Evolutionary conservation across 37 sponge, comb jelly and placozoan species (phyloP).

Genomic region (Tethya wilhelma): DNA sequence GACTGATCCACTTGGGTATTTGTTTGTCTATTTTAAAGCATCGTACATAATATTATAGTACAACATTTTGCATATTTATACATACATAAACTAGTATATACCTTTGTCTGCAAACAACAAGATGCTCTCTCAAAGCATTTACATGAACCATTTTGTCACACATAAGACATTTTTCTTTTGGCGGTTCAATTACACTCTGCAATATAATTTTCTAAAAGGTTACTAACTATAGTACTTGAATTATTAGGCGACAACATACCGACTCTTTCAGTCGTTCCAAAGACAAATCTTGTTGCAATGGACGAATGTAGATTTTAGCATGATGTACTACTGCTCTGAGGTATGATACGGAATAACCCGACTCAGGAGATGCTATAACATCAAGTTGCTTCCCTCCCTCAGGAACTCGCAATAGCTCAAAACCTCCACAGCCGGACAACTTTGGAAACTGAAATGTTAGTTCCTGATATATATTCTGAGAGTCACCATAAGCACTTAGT

Average conservation of each 20-base stretch:
- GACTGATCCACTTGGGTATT: too few species aligned
- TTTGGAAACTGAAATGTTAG: slow-evolving; percentile 23
- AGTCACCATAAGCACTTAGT: background rate
- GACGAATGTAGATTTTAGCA: slow-evolving; percentile 24
- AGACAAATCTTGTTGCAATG: slow-evolving; percentile 28
- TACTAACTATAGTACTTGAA: background rate
- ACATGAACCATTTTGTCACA: background rate
- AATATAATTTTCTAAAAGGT: background rate
- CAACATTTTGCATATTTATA: too few species aligned
- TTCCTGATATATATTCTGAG: background rate
- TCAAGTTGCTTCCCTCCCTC: slow-evolving; percentile 37
- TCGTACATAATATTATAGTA: too few species aligned
- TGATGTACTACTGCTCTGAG: slow-evolving; percentile 22
- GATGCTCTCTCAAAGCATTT: background rate
- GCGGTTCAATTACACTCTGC: background rate
- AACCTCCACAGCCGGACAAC: slow-evolving; percentile 24
- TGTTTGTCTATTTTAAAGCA: too few species aligned
- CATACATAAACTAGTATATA: too few species aligned
- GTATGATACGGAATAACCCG: slow-evolving; percentile 12
- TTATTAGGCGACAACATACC: background rate
- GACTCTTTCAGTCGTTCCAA: background rate
- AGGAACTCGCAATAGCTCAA: slow-evolving; percentile 28
- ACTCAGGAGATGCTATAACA: slow-evolving; percentile 21
- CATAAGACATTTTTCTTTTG: background rate
- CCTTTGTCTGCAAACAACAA: background rate